These are phyloP conservation scores for Caradrina clavipalpis DNA, from an alignment of 2,888 invertebrate genomes.

Conservation along the genomic window DNA sequence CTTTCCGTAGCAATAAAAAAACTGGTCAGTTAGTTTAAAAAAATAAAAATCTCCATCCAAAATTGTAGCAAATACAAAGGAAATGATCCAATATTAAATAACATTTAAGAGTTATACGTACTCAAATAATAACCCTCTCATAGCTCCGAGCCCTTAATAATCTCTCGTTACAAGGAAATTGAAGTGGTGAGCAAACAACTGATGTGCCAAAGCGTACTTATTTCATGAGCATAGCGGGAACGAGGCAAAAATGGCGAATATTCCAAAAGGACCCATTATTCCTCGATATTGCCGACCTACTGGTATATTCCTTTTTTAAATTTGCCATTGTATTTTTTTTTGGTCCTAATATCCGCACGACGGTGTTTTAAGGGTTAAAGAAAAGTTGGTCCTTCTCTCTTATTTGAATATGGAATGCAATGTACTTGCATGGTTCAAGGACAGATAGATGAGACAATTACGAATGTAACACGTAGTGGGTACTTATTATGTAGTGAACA, in stretches of 20 bases:
- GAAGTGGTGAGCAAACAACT: conserved; percentile 81
- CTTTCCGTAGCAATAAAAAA: no score
- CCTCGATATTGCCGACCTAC: background rate
- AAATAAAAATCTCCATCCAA: no score
- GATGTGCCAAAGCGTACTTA: conserved; percentile 46
- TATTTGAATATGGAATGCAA: background rate
- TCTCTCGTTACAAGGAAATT: conserved; percentile 75
- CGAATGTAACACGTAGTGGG: background rate
- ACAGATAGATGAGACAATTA: background rate
- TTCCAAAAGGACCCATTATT: conserved; percentile 7
- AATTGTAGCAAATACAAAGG: conserved; percentile 3
- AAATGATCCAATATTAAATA: conserved; percentile 20
- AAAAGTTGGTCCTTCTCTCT: background rate
- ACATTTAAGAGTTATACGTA: conserved; percentile 37
- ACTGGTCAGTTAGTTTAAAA: no score
- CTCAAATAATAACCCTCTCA: conserved; percentile 45
- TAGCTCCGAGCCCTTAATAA: conserved; percentile 48
- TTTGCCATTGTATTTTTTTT: background rate
- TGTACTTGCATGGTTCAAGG: conserved; percentile 4
- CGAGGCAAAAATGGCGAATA: conserved; percentile 37
- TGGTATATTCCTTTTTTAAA: background rate
- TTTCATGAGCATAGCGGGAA: conserved; percentile 42
- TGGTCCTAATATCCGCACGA: background rate
- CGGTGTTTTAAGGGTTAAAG: background rate
- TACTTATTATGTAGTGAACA: background rate